phyloP scores from a whole-genome alignment of 2,888 invertebrate genomes.

The Pterostichus madidus region DNA sequence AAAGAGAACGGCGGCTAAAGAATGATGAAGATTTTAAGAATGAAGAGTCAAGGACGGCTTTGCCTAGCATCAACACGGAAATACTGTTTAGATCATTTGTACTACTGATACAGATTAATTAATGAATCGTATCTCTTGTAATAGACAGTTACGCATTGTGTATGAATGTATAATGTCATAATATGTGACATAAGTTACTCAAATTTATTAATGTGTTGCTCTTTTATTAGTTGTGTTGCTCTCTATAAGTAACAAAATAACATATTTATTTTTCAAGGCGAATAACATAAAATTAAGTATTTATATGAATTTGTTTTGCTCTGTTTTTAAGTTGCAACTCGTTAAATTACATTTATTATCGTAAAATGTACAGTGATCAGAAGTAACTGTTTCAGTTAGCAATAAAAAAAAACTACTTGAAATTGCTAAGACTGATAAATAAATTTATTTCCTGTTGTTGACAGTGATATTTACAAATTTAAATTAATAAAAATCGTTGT shows the following conservation, averaged over 20 bases:
- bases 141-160: conserved; percentile 30
- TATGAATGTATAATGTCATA: conserved; percentile 33
- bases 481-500: too few species aligned
- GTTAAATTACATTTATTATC: too few species aligned
- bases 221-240: not conserved
- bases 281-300: too few species aligned
- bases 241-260: not conserved
- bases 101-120: conserved; percentile 32
- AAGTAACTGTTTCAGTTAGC: too few species aligned
- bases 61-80: conserved; percentile 24
- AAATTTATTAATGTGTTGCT: conserved; percentile 30
- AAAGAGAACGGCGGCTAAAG: conserved; percentile 1
- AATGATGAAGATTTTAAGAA: conserved; percentile 31
- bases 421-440: too few species aligned
- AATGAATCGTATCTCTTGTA: conserved; percentile 25
- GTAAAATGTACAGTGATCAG: too few species aligned
- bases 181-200: conserved; percentile 24
- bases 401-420: too few species aligned
- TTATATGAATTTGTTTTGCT: too few species aligned
- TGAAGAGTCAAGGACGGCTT: conserved; percentile 10
- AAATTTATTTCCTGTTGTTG: too few species aligned
- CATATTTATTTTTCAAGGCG: not conserved
- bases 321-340: too few species aligned
- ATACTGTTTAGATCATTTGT: conserved; percentile 14
- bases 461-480: too few species aligned